Conservation (phyloP, 2,113 vertebrate genomes). For the Calyptommatus sinebrachiatus region DNA sequence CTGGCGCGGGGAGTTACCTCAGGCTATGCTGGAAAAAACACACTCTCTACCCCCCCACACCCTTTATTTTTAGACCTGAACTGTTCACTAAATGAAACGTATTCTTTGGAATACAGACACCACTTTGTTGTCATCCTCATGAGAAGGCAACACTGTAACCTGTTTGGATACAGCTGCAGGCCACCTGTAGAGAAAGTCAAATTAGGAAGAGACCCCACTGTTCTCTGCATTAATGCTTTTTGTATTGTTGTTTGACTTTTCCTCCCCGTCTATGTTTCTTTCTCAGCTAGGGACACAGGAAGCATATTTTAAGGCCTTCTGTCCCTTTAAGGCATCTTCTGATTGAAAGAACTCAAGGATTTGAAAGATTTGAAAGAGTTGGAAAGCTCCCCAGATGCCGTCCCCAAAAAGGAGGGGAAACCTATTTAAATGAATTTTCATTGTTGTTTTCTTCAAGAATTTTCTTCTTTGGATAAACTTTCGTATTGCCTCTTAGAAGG, state of each 20-base stretch:
- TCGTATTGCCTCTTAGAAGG: constrained; percentile 35
- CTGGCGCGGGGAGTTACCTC: constrained; percentile 82
- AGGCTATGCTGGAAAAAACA: constrained; percentile 80
- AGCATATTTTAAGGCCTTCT: constrained; percentile 75
- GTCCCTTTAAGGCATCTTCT: constrained; percentile 76
- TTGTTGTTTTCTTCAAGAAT: constrained; percentile 56
- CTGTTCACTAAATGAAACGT: constrained; percentile 79
- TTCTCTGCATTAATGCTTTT: constrained; percentile 85
- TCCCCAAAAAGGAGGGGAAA: constrained; percentile 39
- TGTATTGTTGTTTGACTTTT: constrained; percentile 79
- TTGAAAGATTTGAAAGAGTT: constrained; percentile 72
- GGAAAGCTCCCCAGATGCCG: constrained; percentile 70
- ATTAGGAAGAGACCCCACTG: constrained; percentile 91
- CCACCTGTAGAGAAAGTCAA: constrained; percentile 97
- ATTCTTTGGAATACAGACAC: constrained; percentile 79
- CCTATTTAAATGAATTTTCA: constrained; percentile 58
- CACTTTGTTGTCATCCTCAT: constrained; percentile 76
- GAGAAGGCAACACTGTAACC: constrained; percentile 81
- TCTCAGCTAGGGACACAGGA: constrained; percentile 69
- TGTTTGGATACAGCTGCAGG: constrained; percentile 88
- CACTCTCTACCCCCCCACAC: constrained; percentile 63
- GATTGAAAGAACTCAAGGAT: constrained; percentile 72
- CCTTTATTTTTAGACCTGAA: constrained; percentile 86
- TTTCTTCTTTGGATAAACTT: constrained; percentile 52
- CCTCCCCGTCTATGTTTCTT: constrained; percentile 67